Conservation (phyloP, 2,888 invertebrate genomes). For the Ochropleura leucogaster region DNA sequence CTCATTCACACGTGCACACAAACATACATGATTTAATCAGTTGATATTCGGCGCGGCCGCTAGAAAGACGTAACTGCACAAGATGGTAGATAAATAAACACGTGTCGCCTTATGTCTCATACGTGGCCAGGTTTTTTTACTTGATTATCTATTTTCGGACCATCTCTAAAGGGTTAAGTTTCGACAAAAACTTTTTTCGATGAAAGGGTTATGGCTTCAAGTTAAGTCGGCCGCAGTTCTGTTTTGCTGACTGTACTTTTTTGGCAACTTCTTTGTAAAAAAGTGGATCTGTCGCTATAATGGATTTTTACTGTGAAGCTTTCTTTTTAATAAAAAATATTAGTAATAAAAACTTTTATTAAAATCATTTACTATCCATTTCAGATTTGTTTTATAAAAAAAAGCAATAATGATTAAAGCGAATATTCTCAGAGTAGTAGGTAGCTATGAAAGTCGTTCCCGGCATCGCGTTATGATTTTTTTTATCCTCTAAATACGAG, state of each 20-base stretch:
- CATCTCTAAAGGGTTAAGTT: slow-evolving; percentile 65
- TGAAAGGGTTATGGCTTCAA: slow-evolving; percentile 24
- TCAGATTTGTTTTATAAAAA: slow-evolving; percentile 29
- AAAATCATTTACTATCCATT: slow-evolving; percentile 24
- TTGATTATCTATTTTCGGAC: slow-evolving; percentile 60
- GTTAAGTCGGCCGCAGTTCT: slow-evolving; percentile 29
- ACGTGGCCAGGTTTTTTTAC: slow-evolving; percentile 78
- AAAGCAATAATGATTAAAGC: not conserved
- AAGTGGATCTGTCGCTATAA: slow-evolving; percentile 2
- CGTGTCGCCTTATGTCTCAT: slow-evolving; percentile 83
- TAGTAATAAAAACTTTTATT: slow-evolving; percentile 27
- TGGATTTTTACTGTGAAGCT: slow-evolving; percentile 15
- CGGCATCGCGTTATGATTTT: not conserved
- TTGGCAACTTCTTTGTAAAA: slow-evolving; percentile 6
- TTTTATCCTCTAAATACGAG: slow-evolving; percentile 22
- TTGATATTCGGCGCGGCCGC: slow-evolving; percentile 84
- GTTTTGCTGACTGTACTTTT: slow-evolving; percentile 37
- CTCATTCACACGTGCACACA: slow-evolving; percentile 66
- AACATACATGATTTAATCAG: slow-evolving; percentile 68
- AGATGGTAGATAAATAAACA: slow-evolving; percentile 83
- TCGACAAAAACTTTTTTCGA: slow-evolving; percentile 46
- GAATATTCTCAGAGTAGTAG: slow-evolving; percentile 12
- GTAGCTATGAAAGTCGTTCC: slow-evolving; percentile 7
- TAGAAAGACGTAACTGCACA: slow-evolving; percentile 82
- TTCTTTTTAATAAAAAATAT: slow-evolving; percentile 25